Base-by-base conservation (phyloP, 2,113 vertebrate genomes). In the Vanacampus margaritifer region DNA sequence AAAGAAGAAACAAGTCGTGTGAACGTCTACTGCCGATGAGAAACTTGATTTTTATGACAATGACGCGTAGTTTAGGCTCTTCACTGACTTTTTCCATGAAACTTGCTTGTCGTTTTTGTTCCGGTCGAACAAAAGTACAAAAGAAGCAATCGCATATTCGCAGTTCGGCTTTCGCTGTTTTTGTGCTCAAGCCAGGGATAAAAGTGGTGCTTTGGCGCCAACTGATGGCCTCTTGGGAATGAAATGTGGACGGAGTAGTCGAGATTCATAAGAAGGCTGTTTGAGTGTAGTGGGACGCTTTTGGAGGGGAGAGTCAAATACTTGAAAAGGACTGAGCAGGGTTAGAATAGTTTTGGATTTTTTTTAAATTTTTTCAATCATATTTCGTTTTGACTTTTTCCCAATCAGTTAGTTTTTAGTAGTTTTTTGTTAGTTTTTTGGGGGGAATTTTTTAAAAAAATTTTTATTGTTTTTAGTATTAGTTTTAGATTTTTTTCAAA, bases 1-100 rank as follows among this genome's bases (percentile, higher is more conserved):
- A 32, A 60, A 68, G 11, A 68, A 46, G n/a, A 23, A 37, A 36
- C 57, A 56, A 73, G 37, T 26, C 63, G 11, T 56, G 23, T 73
- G 43, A 46, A 35, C 19, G 9, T 16, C n/a, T 51, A 21, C 28
- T 41, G 65, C 59, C 6, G 63, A 3, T 54, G 36, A 64, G 19
- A 57, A n/a, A 60, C 53, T 54, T 46, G 16, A 36, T 64, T 64
- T 59, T 36, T 71, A 35, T 41, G 36, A 58, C 54, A 32, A 50
- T 7, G 28, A 74, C 26, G 28, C 23, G 45, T 69, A 62, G 41
- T 60, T 19, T 11, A 61, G 4, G 51, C 59, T 63, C 67, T n/a
- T 57, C 23, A 32, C 26, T 57, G 60, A 23, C 39, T 32, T 28
- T 36, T n/a, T 50, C 26, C 39, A 5, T 35, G 16, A 35, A n/a